A percentile compares a stretch with the other conserved stretches of the same genome.
phyloP scores from a whole-genome alignment of 2,797 vertebrate genomes.

The Gymnothorax reevesii region DNA sequence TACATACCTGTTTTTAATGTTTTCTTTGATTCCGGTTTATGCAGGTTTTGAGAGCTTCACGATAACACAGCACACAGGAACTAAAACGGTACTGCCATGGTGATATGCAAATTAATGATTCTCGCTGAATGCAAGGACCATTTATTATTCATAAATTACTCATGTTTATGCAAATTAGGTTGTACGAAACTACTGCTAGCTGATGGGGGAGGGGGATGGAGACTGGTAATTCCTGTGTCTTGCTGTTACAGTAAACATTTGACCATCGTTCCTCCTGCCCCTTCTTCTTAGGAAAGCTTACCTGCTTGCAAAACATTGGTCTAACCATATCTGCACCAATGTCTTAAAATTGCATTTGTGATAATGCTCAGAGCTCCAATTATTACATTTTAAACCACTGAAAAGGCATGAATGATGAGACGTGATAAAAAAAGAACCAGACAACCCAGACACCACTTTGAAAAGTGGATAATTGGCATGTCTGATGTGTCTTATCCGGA shows the following conservation, averaged over 20 bases:
- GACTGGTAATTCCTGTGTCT: slow-evolving; percentile 58
- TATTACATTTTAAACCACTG: slow-evolving; percentile 20
- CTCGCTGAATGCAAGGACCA: slow-evolving; percentile 83
- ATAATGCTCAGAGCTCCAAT: slow-evolving; percentile 18
- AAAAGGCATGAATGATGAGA: background rate
- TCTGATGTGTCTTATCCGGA: background rate
- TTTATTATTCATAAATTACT: slow-evolving; percentile 98
- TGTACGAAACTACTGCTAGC: slow-evolving; percentile 58
- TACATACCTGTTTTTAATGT: slow-evolving; percentile 72
- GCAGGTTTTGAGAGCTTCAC: slow-evolving; percentile 80
- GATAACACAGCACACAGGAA: slow-evolving; percentile 75
- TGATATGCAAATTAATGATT: slow-evolving; percentile 92
- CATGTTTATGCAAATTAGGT: slow-evolving; percentile 93
- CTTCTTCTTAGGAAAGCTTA: slow-evolving; percentile 17
- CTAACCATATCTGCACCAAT: background rate
- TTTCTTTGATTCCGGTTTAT: slow-evolving; percentile 75
- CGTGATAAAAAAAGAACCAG: background rate
- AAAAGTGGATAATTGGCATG: background rate
- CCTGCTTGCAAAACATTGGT: slow-evolving; percentile 19
- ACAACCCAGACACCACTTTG: background rate
- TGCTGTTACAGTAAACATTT: slow-evolving; percentile 50
- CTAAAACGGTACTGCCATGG: slow-evolving; percentile 85
- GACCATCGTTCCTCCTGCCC: slow-evolving; percentile 25
- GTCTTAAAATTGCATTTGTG: background rate
- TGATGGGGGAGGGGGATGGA: slow-evolving; percentile 59